Evolutionary conservation across 30 jellyfish, hydroid and myxozoan genomes (phyloP), one percentile per base, ranked within the genome.

Genomic region (Aurelia sp.): DNA sequence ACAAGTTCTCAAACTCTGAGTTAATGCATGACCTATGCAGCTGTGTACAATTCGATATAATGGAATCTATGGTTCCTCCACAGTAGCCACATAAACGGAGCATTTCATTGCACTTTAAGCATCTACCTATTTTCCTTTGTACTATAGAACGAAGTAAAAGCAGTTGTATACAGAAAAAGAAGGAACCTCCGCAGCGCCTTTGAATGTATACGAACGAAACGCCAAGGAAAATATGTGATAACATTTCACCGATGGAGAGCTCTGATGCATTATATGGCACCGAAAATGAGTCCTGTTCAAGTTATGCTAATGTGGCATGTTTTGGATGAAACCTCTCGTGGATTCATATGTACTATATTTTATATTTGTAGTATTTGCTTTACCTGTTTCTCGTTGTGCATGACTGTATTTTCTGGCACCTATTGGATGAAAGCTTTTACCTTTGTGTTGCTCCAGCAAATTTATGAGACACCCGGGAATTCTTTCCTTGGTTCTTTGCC

Each of bases 241-340:
- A 86, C 96, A 0, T 95, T 95, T 75, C 92, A 90, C 20, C 86
- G 92, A 66, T 95, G 99, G 99, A 95, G 94, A 52, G 97, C 93
- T 2, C 84, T 95, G 21, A 75, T 95, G 85, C 98, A 89, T 53
- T 81, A 66, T 77, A 89, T 95, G 97, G 86, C 76, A 17, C 99
- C 99, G 20, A 85, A 81, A 71, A 95, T 90, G 93, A 86, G 94
- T 76, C 99, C 99, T 3, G 96, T 95, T 60, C 97, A 90, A 31
- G 94, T 87, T 27, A 71, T 86, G 78, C 62, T 95, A 66, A 91
- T 89, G 87, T 95, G 99, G 99, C 96, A 85, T 20, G 98, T 95
- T 27, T 80, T 95, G 10, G 99, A 95, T 47, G 96, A 86, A 53
- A 65, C 76, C n/a, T 84, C 87, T 35, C 52, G 85, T 47, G 89